Evolutionary conservation across 2,113 vertebrate genomes (phyloP), one percentile per base, ranked within the genome.

Genomic region (Catharus fuscescens): DNA sequence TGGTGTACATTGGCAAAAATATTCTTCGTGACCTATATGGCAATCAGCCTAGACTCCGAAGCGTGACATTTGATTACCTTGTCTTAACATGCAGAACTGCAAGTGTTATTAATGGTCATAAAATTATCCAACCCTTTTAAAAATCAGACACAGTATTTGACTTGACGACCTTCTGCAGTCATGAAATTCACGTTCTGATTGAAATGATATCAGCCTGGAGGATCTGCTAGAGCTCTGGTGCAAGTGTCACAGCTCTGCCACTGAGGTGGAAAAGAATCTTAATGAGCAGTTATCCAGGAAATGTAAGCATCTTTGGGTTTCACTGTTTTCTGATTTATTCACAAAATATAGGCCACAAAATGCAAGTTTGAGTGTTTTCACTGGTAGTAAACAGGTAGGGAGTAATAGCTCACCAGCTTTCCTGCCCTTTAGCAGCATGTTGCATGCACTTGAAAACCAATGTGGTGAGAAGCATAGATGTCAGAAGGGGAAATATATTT

Each of bases 121-220:
- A 97, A 96, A 97, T 97, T 93, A 96, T 86, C 60, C 93, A 96
- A 80, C 82, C 94, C 90, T 94, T 96, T 96, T 93, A 97, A 96
- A 96, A 97, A 94, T 96, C 96, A 95, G 95, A 93, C 88, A 96
- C 85, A 93, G 85, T 93, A 71, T 95, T 96, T 96, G 95, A 96
- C 95, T 94, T 88, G 71, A 88, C 21, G 90, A 97, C 96, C 95
- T 95, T 94, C 90, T 74, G 69, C 90, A 93, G 90, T 95, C 94
- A 93, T 92, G 94, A 95, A 96, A 96, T 90, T 91, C 93, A 90
- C 31, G 2, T 94, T 83, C 79, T 88, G 90, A 96, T 93, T 94
- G 94, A 96, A 96, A 94, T 77, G 9, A 20, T 96, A 97, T 80
- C 94, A 92, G 90, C 88, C 90, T 93, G 76, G 82, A 97, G 90